These are phyloP conservation scores for Coremacera marginata DNA, from an alignment of 2,888 invertebrate species.

Conservation along the genomic window DNA sequence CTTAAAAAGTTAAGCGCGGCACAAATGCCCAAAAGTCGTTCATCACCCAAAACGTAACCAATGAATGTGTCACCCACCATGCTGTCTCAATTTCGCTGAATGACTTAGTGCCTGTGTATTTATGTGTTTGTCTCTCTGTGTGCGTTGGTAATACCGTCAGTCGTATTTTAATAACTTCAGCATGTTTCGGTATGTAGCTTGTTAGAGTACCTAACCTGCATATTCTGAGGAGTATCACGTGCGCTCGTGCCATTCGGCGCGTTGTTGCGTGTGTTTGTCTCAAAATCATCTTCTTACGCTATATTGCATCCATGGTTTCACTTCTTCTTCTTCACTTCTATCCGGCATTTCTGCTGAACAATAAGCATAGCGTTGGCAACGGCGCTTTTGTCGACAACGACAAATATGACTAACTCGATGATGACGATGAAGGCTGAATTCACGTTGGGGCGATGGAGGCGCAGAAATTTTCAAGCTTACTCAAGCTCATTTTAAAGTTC, in stretches of 20 bases:
- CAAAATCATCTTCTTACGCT: constrained; percentile 1
- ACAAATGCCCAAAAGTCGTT: not conserved
- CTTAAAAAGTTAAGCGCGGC: constrained; percentile 26
- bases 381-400: too few relatives aligned
- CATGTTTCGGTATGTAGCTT: too few relatives aligned
- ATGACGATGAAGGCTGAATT: not conserved
- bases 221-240: too few relatives aligned
- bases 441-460: too few relatives aligned
- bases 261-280: not conserved
- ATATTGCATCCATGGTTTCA: not conserved
- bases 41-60: not conserved
- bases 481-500: too few relatives aligned
- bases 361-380: not conserved
- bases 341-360: not conserved
- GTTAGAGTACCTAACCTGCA: too few relatives aligned
- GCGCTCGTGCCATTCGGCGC: too few relatives aligned
- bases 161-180: too few relatives aligned
- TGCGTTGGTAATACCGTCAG: not conserved
- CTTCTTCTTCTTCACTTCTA: not conserved
- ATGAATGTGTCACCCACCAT: not conserved
- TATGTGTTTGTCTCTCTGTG: not conserved
- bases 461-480: too few relatives aligned
- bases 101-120: not conserved
- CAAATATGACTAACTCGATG: not conserved
- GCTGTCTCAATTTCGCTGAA: not conserved